phyloP scores from a whole-genome alignment of 2,888 invertebrate species.

The Galeopsomyia nigrocyanea region DNA sequence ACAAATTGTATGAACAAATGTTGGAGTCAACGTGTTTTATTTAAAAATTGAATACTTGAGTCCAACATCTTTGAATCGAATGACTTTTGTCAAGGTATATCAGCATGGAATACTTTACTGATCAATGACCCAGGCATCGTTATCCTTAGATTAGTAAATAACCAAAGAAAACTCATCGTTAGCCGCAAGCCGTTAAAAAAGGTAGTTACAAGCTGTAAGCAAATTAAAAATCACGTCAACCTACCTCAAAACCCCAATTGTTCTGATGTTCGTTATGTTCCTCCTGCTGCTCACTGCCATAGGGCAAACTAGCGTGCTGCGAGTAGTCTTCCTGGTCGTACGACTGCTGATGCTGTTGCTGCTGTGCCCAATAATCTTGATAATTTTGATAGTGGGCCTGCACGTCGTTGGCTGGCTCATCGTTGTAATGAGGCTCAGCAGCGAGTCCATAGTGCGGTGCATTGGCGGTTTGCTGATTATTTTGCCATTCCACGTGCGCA shows the following conservation, averaged over 20 bases:
- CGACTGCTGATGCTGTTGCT: slow-evolving; percentile 52
- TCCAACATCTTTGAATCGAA: background rate
- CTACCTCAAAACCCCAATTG: slow-evolving; percentile 68
- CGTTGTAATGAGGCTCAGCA: slow-evolving; percentile 52
- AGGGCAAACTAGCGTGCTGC: slow-evolving; percentile 53
- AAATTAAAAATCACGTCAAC: slow-evolving; percentile 38
- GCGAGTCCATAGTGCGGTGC: slow-evolving; percentile 55
- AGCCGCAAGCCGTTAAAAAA: background rate
- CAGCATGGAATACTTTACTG: slow-evolving; percentile 6
- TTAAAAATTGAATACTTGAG: no score
- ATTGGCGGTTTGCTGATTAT: slow-evolving; percentile 53
- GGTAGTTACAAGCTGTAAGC: slow-evolving; percentile 10
- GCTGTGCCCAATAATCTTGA: slow-evolving; percentile 54
- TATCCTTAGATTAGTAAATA: slow-evolving; percentile 36
- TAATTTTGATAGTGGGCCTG: slow-evolving; percentile 57
- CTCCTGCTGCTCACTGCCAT: slow-evolving; percentile 58
- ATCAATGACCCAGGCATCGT: slow-evolving; percentile 13
- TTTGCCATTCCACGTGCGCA: slow-evolving; percentile 60
- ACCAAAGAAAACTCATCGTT: background rate
- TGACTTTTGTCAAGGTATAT: slow-evolving; percentile 11
- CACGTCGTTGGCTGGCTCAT: slow-evolving; percentile 51
- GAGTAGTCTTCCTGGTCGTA: slow-evolving; percentile 57
- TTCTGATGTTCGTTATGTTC: slow-evolving; percentile 60
- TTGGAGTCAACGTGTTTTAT: no score
- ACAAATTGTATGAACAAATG: no score